These are phyloP conservation scores for Heliopora coerulea DNA, from an alignment of 92 coral and sea anemone species.

Conservation along the genomic window DNA sequence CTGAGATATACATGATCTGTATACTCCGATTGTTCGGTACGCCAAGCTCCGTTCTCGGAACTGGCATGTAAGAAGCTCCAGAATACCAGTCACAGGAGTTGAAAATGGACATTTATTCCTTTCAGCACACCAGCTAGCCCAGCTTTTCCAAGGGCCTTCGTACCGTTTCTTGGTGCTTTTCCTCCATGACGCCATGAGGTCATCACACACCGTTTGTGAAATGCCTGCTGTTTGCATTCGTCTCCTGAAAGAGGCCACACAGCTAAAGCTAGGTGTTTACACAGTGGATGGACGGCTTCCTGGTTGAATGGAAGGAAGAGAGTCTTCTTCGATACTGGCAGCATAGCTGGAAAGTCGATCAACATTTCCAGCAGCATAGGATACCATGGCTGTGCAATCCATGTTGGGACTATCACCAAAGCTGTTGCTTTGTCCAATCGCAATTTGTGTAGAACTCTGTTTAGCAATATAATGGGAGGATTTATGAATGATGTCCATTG, in stretches of 20 bases:
- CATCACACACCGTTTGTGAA: slow-evolving; percentile 27
- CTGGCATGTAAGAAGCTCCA: slow-evolving; percentile 35
- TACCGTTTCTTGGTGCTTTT: no score
- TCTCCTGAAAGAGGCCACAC: slow-evolving; percentile 55
- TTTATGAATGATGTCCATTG: slow-evolving; percentile 37
- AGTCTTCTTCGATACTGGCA: slow-evolving; percentile 22
- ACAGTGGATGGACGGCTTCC: slow-evolving; percentile 41
- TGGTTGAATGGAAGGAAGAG: slow-evolving; percentile 50
- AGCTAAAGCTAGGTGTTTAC: slow-evolving; percentile 45
- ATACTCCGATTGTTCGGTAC: no score
- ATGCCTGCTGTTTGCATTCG: slow-evolving; percentile 35
- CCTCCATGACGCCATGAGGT: slow-evolving; percentile 23
- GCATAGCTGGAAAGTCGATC: slow-evolving; percentile 23
- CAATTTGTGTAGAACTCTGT: slow-evolving; percentile 44
- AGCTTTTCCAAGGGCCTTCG: slow-evolving; percentile 41
- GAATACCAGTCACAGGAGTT: slow-evolving; percentile 51
- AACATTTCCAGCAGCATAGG: slow-evolving; percentile 29
- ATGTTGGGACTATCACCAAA: slow-evolving; percentile 27
- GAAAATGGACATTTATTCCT: no score
- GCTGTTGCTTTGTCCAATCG: no score
- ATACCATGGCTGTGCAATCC: slow-evolving; percentile 49
- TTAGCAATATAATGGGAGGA: slow-evolving; percentile 49
- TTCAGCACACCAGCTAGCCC: slow-evolving; percentile 49
- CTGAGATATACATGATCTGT: no score
- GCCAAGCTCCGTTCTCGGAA: slow-evolving; percentile 14